Evolutionary conservation across 2,888 invertebrate genomes (phyloP).

Genomic region (Philonicus albiceps): DNA sequence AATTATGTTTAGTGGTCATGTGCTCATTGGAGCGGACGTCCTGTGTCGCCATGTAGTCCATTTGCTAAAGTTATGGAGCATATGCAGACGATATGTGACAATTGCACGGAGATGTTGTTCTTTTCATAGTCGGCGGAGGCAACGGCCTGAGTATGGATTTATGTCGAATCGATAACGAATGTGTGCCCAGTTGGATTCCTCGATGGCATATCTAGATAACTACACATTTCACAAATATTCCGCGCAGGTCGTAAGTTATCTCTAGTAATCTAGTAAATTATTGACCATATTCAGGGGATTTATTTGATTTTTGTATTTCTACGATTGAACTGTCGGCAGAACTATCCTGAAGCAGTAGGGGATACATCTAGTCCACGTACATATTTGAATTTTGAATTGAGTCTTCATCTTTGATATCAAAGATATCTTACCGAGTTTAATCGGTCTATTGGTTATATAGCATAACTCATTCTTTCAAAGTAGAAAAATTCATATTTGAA

Average conservation of each 20-base stretch:
- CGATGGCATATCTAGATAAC: not conserved
- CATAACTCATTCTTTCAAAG: too few species aligned
- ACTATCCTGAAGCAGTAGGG: not conserved
- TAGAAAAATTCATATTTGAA: too few species aligned
- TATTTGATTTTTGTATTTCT: not conserved
- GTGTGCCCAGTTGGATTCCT: conserved; percentile 1
- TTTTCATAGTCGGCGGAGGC: not conserved
- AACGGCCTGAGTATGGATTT: not conserved
- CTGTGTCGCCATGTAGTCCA: conserved; percentile 28
- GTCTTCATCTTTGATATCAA: too few species aligned
- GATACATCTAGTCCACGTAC: not conserved
- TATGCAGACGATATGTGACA: conserved; percentile 39
- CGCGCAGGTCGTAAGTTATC: not conserved
- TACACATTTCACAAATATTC: not conserved
- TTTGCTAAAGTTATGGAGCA: conserved; percentile 7
- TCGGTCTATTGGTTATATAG: too few species aligned
- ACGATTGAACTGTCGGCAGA: not conserved
- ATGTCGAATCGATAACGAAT: conserved; percentile 16
- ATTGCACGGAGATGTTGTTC: conserved; percentile 7
- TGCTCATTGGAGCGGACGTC: conserved; percentile 22
- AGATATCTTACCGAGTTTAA: too few species aligned
- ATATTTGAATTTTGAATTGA: too few species aligned
- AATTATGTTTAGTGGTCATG: conserved; percentile 32
- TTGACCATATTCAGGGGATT: not conserved
- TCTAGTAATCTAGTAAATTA: not conserved